Evolutionary conservation across 2,113 vertebrate species (phyloP), one percentile per base, ranked within the genome.

Genomic region (Carollia perspicillata): DNA sequence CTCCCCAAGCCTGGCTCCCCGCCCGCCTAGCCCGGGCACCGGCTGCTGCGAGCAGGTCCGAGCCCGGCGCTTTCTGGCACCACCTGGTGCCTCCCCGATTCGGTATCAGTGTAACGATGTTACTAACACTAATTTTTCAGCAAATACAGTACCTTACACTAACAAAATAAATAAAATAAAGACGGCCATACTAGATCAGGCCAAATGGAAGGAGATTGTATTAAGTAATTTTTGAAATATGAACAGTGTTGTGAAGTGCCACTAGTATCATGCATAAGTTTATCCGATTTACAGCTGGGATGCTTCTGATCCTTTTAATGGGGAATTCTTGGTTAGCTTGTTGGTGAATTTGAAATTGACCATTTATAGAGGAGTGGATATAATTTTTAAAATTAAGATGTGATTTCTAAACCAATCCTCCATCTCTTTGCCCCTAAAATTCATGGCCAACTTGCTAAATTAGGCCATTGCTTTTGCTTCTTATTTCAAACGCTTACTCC

Each of bases 401-500:
- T 77, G 55, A 28, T 80, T 93, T 88, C 85, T 68, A 78, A 44
- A 58, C 84, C 58, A 96, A 37, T 6, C 33, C 42, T 6, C 4
- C 68, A 80, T 44, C 74, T 55, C 71, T 88, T 83, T 65, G 79
- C 35, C 85, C 37, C 81, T 93, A 77, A 84, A 84, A 91, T 23
- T 80, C 33, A 93, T 16, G 58, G 93, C 53, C 88, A 93, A 92
- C 87, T 93, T 42, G 66, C 23, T 44, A 89, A 58, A 35, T 51
- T 5, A n/a, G 86, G 94, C 60, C 68, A 42, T 0, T 42, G 91
- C 96, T 84, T 80, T 83, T 84, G 68, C 89, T 87, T 97, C 85
- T 92, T 87, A 92, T 3, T 2, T 53, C 66, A 66, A 89, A 96
- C 16, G 86, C 44, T 49, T 9, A 77, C 89, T 95, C 44, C 83